Evolutionary conservation across 2,888 invertebrate genomes (phyloP), one percentile per base, ranked within the genome.

Genomic region (Melanostoma scalare): DNA sequence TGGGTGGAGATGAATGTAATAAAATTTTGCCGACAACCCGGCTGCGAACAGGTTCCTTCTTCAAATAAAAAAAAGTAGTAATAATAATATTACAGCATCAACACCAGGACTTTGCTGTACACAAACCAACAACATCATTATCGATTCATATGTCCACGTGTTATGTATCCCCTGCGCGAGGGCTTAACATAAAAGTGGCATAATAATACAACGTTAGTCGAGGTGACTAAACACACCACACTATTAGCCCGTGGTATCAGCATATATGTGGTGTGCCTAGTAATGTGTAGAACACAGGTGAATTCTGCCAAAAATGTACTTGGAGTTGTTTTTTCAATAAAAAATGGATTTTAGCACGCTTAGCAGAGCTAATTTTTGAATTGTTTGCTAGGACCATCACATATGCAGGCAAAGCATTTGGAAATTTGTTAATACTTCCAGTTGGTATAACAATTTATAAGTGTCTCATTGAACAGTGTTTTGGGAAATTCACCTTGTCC

Each of bases 101-200:
- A 20, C 20, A 20, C 20, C 20, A 20, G 20, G 20, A 20, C 20
- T 20, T 20, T 20, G 20, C 20, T 20, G 20, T 5, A 72, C 33
- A 30, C n/a, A 78, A 2, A 48, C 46, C n/a, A 44, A 53, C 60
- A 68, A 74, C 50, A 56, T 65, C 65, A 78, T 73, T 73, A 79
- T 79, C 73, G 78, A 72, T 77, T 77, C 65, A 77, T 58, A 72
- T 48, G 9, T 48, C 65, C 63, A 31, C 55, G 44, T 55, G 61
- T 56, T 20, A n/a, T 60, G 33, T 33, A 31, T 50, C 20, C 6
- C 56, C 38, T 35, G 46, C 20, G 10, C 6, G 48, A 50, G 31
- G 52, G 52, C 52, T 9, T 9, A 44, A 36, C 36, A 31, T 44
- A 38, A 53, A 42, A 35, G 48, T 76, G 58, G 53, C 68, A 58